phyloP scores from a whole-genome alignment of 2,797 vertebrate genomes.

The Oceanodroma leucorhoa region DNA sequence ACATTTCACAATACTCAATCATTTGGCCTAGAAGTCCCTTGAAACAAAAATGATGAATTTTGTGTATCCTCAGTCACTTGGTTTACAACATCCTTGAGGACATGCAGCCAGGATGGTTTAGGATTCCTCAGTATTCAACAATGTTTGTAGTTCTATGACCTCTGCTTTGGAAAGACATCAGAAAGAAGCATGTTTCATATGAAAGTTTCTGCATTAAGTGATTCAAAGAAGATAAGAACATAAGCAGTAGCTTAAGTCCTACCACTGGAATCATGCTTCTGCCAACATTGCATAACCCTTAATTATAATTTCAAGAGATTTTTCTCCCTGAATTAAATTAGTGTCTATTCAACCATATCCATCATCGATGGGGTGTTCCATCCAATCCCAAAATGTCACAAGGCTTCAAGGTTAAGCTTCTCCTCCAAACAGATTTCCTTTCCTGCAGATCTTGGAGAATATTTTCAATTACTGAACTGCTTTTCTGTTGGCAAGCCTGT shows the following conservation, averaged over 20 bases:
- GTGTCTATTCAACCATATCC: not conserved
- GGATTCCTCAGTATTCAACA: not conserved
- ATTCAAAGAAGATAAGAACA: not conserved
- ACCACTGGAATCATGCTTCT: not conserved
- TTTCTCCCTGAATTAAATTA: not conserved
- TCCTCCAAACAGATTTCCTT: not conserved
- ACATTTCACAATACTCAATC: not conserved
- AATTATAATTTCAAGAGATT: not conserved
- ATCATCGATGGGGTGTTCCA: accelerated
- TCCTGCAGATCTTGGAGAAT: not conserved
- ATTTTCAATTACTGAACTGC: not conserved
- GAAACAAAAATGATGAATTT: not conserved
- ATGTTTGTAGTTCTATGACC: not conserved
- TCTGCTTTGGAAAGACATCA: not conserved
- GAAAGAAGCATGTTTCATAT: not conserved
- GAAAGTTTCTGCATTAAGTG: not conserved
- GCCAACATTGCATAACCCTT: not conserved
- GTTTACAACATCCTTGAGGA: not conserved
- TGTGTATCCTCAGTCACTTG: not conserved
- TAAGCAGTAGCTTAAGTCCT: not conserved
- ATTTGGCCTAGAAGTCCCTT: not conserved
- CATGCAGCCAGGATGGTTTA: not conserved
- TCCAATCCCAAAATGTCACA: not conserved
- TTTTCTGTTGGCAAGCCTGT: conserved; percentile 7
- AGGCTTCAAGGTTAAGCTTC: not conserved